Conservation (phyloP, 2,888 invertebrate genomes). For the Drosophila anomalata region DNA sequence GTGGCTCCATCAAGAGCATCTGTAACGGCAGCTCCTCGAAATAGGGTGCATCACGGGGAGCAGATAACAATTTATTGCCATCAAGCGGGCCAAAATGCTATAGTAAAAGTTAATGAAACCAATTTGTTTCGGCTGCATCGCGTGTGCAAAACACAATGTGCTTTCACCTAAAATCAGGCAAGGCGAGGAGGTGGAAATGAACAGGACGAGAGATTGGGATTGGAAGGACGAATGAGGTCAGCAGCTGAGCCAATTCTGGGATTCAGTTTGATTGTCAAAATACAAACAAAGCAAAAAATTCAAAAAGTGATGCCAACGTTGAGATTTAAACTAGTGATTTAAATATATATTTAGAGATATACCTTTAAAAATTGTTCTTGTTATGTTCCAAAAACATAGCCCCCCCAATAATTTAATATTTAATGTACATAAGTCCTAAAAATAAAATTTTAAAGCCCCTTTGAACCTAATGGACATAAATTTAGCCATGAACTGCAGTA, state of each 20-base stretch:
- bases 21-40: conserved; percentile 30
- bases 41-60: conserved; percentile 42
- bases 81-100: conserved; percentile 72
- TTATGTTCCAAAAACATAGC: not conserved
- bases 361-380: not conserved
- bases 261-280: conserved; percentile 22
- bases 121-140: conserved; percentile 64
- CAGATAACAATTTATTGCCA: conserved; percentile 75
- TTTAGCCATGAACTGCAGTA: conserved; percentile 11
- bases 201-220: conserved; percentile 7
- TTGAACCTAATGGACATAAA: conserved; percentile 18
- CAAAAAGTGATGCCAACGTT: conserved; percentile 6
- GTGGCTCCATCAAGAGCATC: conserved; percentile 30
- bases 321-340: not conserved
- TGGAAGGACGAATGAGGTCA: conserved; percentile 23
- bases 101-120: conserved; percentile 79
- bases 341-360: no score
- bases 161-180: not conserved
- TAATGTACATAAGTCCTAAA: not conserved
- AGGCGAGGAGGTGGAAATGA: conserved; percentile 21
- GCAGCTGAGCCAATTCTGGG: conserved; percentile 24
- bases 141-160: conserved; percentile 28
- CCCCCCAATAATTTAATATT: no score
- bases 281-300: conserved; percentile 6
- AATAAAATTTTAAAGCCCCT: conserved; percentile 21